These are phyloP conservation scores for Zootoca vivipara DNA, from an alignment of 2,113 vertebrate genomes.

Conservation along the genomic window DNA sequence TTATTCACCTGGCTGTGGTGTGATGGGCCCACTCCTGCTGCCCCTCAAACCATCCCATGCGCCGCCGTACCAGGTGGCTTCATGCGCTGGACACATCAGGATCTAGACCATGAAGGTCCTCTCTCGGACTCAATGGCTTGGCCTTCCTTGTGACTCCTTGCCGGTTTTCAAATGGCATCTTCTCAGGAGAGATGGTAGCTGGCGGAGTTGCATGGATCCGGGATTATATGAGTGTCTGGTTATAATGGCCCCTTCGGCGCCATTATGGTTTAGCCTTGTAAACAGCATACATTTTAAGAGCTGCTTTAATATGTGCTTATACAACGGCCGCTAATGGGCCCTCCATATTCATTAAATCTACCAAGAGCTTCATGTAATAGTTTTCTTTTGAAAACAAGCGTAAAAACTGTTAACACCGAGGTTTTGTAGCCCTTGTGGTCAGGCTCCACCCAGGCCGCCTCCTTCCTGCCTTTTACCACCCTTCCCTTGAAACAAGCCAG, in stretches of 20 bases:
- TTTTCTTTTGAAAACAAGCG: neutral
- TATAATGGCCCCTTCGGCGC: constrained; percentile 39
- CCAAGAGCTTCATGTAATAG: neutral
- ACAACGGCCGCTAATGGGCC: constrained; percentile 28
- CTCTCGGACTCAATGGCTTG: too few relatives aligned
- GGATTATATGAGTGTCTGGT: constrained; percentile 37
- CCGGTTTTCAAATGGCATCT: constrained; percentile 23
- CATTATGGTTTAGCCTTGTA: constrained; percentile 50
- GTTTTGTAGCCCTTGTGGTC: neutral
- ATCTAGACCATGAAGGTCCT: neutral
- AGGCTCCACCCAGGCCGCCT: neutral
- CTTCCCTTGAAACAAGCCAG: neutral
- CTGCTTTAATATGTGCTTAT: constrained; percentile 42
- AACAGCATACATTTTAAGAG: constrained; percentile 56
- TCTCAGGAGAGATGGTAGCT: constrained; percentile 18
- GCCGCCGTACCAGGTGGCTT: neutral
- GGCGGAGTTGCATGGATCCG: constrained; percentile 33
- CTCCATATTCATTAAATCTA: constrained; percentile 22
- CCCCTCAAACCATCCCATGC: too few relatives aligned
- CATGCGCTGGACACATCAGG: neutral
- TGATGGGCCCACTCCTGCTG: too few relatives aligned
- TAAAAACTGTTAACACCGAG: constrained; percentile 14
- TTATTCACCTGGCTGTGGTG: neutral
- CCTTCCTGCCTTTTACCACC: neutral
- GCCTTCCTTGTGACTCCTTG: neutral